A percentile compares a stretch with the other conserved stretches of the same genome.
These are phyloP conservation scores for Alaudala cheleensis DNA, from an alignment of 2,113 vertebrate species.

Conservation along the genomic window DNA sequence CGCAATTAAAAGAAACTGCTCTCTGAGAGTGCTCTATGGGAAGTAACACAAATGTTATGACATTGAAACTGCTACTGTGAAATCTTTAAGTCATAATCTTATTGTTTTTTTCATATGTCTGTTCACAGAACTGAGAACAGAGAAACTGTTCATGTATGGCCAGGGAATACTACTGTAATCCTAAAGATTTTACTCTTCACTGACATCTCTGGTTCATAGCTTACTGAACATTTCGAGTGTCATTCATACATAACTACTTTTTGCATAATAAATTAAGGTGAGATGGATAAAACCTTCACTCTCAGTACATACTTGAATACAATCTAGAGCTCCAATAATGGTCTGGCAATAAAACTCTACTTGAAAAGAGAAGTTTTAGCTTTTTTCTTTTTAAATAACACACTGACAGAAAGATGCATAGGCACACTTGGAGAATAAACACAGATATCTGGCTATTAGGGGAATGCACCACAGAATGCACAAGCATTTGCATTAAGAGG, in stretches of 20 bases:
- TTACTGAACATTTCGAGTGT: background rate
- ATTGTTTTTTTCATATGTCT: background rate
- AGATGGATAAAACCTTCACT: background rate
- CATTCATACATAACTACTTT: background rate
- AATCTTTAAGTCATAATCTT: background rate
- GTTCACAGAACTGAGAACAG: background rate
- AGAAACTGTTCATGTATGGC: background rate
- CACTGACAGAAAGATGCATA: background rate
- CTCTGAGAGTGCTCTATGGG: background rate
- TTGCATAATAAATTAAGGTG: background rate
- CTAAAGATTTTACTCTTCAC: background rate
- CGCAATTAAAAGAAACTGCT: background rate
- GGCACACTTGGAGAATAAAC: background rate
- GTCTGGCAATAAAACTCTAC: background rate
- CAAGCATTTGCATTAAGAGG: background rate
- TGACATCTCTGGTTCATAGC: background rate
- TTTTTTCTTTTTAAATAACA: background rate
- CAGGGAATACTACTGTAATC: background rate
- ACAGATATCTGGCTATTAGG: background rate
- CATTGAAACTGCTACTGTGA: background rate
- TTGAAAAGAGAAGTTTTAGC: background rate
- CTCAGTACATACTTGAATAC: background rate
- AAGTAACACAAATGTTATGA: constrained; percentile 6
- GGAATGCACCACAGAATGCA: background rate
- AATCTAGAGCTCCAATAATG: background rate